Conservation (phyloP, 2,888 invertebrate genomes). For the Spialia ferax region DNA sequence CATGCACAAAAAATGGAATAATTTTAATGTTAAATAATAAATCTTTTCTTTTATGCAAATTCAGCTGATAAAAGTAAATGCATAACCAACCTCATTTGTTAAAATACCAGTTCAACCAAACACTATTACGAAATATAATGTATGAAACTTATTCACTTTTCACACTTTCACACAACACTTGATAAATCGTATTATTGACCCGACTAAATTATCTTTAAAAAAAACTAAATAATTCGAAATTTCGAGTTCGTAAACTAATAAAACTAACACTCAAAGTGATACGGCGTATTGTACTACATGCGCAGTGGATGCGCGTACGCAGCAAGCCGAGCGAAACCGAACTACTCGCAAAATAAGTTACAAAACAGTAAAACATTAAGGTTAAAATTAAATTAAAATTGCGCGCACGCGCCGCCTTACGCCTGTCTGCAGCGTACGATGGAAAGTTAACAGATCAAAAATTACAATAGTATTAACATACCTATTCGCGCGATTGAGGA, state of each 20-base stretch:
- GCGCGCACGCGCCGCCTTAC: slow-evolving; percentile 24
- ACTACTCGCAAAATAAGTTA: slow-evolving; percentile 24
- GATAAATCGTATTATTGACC: neutral
- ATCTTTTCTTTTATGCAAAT: neutral
- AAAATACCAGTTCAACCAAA: neutral
- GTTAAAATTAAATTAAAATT: slow-evolving; percentile 26
- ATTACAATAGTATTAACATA: slow-evolving; percentile 36
- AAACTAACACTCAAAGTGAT: slow-evolving; percentile 7
- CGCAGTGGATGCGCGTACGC: slow-evolving; percentile 31
- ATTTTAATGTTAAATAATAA: no score
- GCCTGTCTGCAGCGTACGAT: slow-evolving; percentile 30
- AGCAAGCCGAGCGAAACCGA: slow-evolving; percentile 23
- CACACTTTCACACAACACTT: neutral
- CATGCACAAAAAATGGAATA: neutral
- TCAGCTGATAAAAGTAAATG: neutral
- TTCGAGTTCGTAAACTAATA: neutral
- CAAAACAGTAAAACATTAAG: slow-evolving; percentile 17
- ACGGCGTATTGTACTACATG: neutral
- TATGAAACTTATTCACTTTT: neutral
- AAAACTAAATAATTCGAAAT: slow-evolving; percentile 1
- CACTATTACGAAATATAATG: no score
- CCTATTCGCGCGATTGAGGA: slow-evolving; percentile 13
- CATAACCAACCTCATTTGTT: neutral
- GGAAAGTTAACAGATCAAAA: slow-evolving; percentile 36
- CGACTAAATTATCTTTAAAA: neutral